A percentile compares a stretch with the other conserved stretches of the same genome.
phyloP scores from a whole-genome alignment of 2,113 vertebrate genomes.

The Hippocampus mohnikei region DNA sequence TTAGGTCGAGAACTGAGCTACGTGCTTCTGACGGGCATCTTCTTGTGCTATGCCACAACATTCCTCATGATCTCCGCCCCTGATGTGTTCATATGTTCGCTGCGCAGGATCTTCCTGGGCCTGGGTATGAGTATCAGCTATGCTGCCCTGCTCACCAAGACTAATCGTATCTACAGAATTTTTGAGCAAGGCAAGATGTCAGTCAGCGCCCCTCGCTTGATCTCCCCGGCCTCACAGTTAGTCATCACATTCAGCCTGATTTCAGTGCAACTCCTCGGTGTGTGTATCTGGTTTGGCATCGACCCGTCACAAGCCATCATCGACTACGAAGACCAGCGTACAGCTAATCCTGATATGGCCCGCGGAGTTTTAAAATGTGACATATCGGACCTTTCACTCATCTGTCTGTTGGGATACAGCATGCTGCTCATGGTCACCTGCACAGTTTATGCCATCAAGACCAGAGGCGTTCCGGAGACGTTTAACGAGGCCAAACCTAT shows the following conservation, averaged over 20 bases:
- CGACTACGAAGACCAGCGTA: conserved; percentile 95
- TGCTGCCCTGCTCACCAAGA: conserved; percentile 92
- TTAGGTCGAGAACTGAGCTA: conserved; percentile 95
- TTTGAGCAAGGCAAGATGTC: conserved; percentile 97
- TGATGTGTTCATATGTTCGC: conserved; percentile 82
- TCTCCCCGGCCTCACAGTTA: conserved; percentile 92
- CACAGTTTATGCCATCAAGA: conserved; percentile 96
- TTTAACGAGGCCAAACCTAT: conserved; percentile 98
- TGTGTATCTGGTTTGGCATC: conserved; percentile 93
- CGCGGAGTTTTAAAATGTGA: conserved; percentile 86
- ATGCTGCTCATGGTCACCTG: conserved; percentile 98
- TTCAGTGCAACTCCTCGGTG: conserved; percentile 90
- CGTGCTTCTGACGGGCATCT: conserved; percentile 90
- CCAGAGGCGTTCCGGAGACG: conserved; percentile 90
- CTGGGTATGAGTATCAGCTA: conserved; percentile 97
- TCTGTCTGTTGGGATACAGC: conserved; percentile 95
- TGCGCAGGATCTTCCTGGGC: conserved; percentile 89
- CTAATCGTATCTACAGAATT: conserved; percentile 96
- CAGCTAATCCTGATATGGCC: conserved; percentile 84
- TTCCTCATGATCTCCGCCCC: conserved; percentile 94
- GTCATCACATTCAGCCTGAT: conserved; percentile 95
- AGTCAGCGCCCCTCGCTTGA: conserved; percentile 87
- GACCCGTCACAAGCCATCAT: conserved; percentile 92
- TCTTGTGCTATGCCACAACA: conserved; percentile 91
- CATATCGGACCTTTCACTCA: conserved; percentile 94